Evolutionary conservation across 2,888 invertebrate species (phyloP).

Genomic region (Incurvaria masculella): DNA sequence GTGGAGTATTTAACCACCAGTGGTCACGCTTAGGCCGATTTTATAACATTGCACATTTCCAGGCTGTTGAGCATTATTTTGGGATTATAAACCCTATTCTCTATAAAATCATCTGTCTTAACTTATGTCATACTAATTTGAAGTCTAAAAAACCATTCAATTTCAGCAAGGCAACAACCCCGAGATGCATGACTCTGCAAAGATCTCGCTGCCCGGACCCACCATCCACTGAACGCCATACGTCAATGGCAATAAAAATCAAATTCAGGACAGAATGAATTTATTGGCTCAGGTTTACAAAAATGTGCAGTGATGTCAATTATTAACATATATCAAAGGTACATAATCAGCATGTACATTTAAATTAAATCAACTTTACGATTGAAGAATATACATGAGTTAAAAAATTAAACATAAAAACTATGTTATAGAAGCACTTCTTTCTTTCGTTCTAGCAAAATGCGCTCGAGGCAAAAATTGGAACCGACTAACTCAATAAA

Average conservation of each 20-base stretch:
- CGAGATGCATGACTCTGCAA: too few relatives aligned
- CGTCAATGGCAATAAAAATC: background rate
- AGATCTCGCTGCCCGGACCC: too few relatives aligned
- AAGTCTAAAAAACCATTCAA: too few relatives aligned
- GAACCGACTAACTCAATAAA: background rate
- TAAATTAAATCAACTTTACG: background rate
- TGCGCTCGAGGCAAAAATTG: background rate
- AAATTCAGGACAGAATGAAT: background rate
- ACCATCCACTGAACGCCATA: too few relatives aligned
- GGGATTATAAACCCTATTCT: too few relatives aligned
- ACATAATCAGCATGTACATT: background rate
- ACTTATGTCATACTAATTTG: too few relatives aligned
- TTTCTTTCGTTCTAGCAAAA: background rate
- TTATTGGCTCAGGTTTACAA: background rate
- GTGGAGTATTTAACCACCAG: too few relatives aligned
- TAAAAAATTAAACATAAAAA: conserved; percentile 50
- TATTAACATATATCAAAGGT: background rate
- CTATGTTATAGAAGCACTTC: conserved; percentile 34
- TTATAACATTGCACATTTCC: too few relatives aligned
- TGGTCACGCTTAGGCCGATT: too few relatives aligned
- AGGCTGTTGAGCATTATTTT: too few relatives aligned
- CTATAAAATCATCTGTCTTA: too few relatives aligned
- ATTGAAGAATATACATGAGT: conserved; percentile 20
- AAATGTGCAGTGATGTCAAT: background rate
- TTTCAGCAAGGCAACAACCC: too few relatives aligned